Percentiles rank a stretch among this genome's conserved stretches.
These are phyloP conservation scores for Lethenteron reissneri DNA, from an alignment of 2,113 vertebrate species.

Conservation along the genomic window DNA sequence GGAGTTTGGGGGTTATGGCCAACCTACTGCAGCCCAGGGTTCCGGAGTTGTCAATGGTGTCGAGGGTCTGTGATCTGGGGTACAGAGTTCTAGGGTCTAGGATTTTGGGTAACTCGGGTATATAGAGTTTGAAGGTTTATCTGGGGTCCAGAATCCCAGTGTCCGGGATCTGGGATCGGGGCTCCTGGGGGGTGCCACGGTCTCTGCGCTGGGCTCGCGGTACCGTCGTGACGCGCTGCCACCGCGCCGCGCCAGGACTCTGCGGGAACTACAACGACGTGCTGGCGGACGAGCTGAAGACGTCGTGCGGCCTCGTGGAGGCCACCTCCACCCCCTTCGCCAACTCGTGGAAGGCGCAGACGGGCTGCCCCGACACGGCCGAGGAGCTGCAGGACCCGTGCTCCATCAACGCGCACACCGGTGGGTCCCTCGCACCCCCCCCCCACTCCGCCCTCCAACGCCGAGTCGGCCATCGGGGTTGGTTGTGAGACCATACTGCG, in stretches of 20 bases:
- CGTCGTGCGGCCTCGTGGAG: conserved; percentile 46
- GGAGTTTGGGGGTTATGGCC: too few species aligned
- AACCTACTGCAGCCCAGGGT: too few species aligned
- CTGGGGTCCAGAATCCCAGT: too few species aligned
- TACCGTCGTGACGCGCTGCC: too few species aligned
- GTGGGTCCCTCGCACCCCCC: conserved; percentile 23
- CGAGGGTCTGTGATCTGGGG: too few species aligned
- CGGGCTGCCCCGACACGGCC: conserved; percentile 29
- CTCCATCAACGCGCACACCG: conserved; percentile 53
- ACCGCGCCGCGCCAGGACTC: conserved; percentile 34
- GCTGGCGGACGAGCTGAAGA: conserved; percentile 51
- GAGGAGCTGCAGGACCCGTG: conserved; percentile 69
- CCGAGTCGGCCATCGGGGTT: conserved; percentile 63
- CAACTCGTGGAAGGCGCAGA: conserved; percentile 64
- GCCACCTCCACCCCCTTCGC: conserved; percentile 51
- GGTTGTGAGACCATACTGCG: conserved; percentile 38
- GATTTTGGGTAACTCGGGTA: too few species aligned
- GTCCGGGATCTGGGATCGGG: too few species aligned
- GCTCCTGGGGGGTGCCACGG: too few species aligned
- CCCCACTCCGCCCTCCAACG: conserved; percentile 19
- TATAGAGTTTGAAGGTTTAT: too few species aligned
- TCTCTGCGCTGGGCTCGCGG: too few species aligned
- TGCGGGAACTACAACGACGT: conserved; percentile 76
- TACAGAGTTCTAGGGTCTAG: too few species aligned
- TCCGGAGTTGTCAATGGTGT: too few species aligned